Evolutionary conservation across 2,888 invertebrate genomes (phyloP).

Genomic region (Tinea pellionella): DNA sequence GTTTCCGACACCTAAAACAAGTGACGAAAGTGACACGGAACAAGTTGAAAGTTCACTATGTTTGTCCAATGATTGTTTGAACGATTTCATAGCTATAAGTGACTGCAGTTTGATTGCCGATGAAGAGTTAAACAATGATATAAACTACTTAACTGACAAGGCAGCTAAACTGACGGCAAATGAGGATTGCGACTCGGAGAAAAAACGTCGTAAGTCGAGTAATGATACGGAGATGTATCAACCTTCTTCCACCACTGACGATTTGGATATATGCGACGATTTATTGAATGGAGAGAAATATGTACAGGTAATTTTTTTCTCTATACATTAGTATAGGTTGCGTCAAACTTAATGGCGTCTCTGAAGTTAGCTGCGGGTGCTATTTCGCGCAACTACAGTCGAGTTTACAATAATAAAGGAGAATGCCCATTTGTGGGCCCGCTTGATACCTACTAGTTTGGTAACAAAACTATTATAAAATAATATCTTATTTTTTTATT

Average conservation of each 20-base stretch:
- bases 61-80: slow-evolving; percentile 55
- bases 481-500: too few relatives aligned
- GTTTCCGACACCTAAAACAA: slow-evolving; percentile 35
- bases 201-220: slow-evolving; percentile 48
- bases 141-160: slow-evolving; percentile 52
- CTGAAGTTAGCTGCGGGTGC: too few relatives aligned
- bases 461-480: too few relatives aligned
- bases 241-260: slow-evolving; percentile 58
- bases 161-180: slow-evolving; percentile 50
- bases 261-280: slow-evolving; percentile 44
- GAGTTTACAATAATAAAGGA: too few relatives aligned
- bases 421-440: too few relatives aligned
- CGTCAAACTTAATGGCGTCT: too few relatives aligned
- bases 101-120: slow-evolving; percentile 40
- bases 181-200: slow-evolving; percentile 21
- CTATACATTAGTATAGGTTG: too few relatives aligned
- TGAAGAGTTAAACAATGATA: slow-evolving; percentile 42
- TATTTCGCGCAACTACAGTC: too few relatives aligned
- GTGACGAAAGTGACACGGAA: slow-evolving; percentile 57
- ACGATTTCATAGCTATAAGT: slow-evolving; percentile 55
- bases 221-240: slow-evolving; percentile 60
- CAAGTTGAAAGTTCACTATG: slow-evolving; percentile 54
- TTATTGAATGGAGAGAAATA: slow-evolving; percentile 52
- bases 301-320: slow-evolving; percentile 44
- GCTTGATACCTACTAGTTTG: too few relatives aligned